Conservation (phyloP, 2,888 invertebrate species). For the Eumacrocentrus americanus region DNA sequence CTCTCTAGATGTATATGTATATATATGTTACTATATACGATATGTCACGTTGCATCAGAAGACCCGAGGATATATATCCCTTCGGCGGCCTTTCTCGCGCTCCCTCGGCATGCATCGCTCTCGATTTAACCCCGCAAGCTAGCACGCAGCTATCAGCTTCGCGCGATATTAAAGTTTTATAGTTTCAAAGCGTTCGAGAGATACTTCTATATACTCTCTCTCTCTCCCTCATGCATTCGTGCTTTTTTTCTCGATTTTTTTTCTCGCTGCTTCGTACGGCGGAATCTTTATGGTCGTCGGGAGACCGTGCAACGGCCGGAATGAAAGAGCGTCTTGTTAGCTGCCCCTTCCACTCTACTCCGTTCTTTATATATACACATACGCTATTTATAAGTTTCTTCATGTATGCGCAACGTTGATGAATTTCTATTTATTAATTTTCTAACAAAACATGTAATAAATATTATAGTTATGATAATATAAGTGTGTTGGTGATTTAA, state of each 20-base stretch:
- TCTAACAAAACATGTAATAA: neutral
- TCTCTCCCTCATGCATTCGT: no score
- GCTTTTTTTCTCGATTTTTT: slow-evolving; percentile 14
- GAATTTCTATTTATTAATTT: neutral
- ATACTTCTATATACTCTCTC: slow-evolving; percentile 21
- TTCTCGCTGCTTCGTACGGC: slow-evolving; percentile 24
- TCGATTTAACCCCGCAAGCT: slow-evolving; percentile 37
- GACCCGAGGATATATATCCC: slow-evolving; percentile 3
- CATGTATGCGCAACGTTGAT: neutral
- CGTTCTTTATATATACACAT: neutral
- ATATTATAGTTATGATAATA: no score
- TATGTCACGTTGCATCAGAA: neutral
- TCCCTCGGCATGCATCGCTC: neutral
- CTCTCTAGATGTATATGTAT: no score
- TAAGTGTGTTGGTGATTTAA: no score
- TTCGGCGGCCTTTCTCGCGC: no score
- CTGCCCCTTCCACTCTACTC: slow-evolving; percentile 31
- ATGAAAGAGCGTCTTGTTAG: slow-evolving; percentile 57
- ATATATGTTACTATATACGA: no score
- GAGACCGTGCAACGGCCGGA: slow-evolving; percentile 43
- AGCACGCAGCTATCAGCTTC: slow-evolving; percentile 30
- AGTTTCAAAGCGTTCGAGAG: slow-evolving; percentile 40
- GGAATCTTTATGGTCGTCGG: slow-evolving; percentile 46
- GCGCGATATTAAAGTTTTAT: slow-evolving; percentile 48
- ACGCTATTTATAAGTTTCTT: slow-evolving; percentile 4